Base-by-base conservation (phyloP, 2,113 vertebrate genomes). In the Pangasianodon gigas region DNA sequence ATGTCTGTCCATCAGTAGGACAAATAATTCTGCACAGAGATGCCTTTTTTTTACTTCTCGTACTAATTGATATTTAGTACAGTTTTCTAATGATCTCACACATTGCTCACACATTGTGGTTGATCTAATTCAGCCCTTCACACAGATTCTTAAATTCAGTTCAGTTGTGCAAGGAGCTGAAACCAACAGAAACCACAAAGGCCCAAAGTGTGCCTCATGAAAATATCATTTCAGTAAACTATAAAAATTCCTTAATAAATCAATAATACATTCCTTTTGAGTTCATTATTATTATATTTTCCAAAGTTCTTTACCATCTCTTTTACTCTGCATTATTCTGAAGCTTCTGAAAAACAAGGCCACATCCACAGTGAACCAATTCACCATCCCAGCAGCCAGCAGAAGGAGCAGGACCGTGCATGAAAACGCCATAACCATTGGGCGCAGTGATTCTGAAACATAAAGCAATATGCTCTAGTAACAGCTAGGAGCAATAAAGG, bases 321-420 rank as follows among this genome's bases (percentile, higher is more conserved):
- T 90, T 9, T 18, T 60, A 41, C 37, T 52, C 1, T 44, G n/a
- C 2, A 46, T 62, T 4, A 54, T 88, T 6, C 92, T 8, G 65
- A 87, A 92, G 5, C 69, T 83, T 74, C 95, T 91, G 87, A 93
- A 92, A 54, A 94, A 54, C 11, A 96, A 95, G 32, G 87, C 58
- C 4, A 96, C 87, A 88, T 96, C 95, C 3, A 96, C 88, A 0
- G 85, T 86, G 18, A 94, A 95, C 87, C 48, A 91, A 60, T 93
- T 95, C 3, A 95, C 5, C 19, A 92, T 69, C 13, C 87, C 10
- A 11, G 87, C 86, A 0, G 75, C 58, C 29, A 94, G 29, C 18
- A 93, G 58, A 29, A 87, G 84, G 26, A 93, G 0, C 0, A 93
- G 1, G 48, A 95, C 11, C 37, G 92, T 81, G 74, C 80, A 90